Conservation (phyloP, 2,797 vertebrate species). For the Netta rufina region DNA sequence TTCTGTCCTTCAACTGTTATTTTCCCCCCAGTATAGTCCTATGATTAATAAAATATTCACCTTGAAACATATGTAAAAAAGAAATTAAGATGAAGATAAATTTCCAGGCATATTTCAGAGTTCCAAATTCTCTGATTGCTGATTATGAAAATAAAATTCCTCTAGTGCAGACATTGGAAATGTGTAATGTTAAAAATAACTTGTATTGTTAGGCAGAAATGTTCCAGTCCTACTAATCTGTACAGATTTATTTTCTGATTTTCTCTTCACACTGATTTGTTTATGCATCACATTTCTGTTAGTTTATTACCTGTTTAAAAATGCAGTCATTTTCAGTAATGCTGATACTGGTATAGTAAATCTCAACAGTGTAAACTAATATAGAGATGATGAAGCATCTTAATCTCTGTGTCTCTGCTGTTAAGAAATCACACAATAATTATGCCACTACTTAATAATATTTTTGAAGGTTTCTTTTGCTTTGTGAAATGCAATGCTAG, state of each 20-base stretch:
- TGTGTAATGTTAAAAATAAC: neutral
- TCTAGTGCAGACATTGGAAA: neutral
- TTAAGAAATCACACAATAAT: neutral
- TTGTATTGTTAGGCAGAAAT: neutral
- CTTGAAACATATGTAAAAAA: neutral
- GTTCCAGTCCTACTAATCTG: neutral
- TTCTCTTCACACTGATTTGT: neutral
- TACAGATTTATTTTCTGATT: neutral
- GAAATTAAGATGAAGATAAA: neutral
- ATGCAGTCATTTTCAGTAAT: neutral
- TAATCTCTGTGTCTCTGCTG: neutral
- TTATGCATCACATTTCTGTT: neutral
- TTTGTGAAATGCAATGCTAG: neutral
- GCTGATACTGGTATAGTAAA: neutral
- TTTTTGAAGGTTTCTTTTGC: neutral
- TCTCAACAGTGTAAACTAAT: neutral
- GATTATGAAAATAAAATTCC: slow-evolving; percentile 4
- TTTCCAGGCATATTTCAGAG: neutral
- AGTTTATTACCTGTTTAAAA: neutral
- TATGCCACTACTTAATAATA: neutral
- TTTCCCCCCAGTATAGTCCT: neutral
- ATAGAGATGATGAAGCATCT: neutral
- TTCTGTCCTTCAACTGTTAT: neutral
- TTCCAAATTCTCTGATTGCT: neutral
- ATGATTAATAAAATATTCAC: neutral